These are phyloP conservation scores for Agrochola lychnidis DNA, from an alignment of 2,888 invertebrate species.

Conservation along the genomic window DNA sequence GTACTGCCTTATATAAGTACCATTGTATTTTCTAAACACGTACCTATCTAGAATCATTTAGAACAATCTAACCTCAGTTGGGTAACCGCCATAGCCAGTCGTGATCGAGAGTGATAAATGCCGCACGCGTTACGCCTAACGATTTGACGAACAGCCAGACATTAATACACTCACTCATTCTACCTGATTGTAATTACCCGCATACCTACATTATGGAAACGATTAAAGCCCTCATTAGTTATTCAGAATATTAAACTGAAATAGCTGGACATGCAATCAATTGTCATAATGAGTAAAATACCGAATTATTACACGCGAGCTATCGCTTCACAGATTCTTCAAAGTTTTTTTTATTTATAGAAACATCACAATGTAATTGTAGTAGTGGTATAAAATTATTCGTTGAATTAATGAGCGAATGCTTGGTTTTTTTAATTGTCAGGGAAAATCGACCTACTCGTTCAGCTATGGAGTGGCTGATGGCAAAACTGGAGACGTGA, in stretches of 20 bases:
- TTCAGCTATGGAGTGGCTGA: conserved; percentile 92
- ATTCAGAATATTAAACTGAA: conserved; percentile 86
- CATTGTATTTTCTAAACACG: conserved; percentile 43
- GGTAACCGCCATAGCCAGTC: conserved; percentile 64
- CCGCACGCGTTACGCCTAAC: conserved; percentile 71
- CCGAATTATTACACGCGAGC: conserved; percentile 84
- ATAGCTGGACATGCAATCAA: conserved; percentile 82
- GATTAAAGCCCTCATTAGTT: conserved; percentile 80
- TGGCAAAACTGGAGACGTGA: conserved; percentile 91
- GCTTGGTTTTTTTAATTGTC: conserved; percentile 72
- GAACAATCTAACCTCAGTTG: conserved; percentile 59
- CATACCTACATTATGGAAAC: conserved; percentile 84
- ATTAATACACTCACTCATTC: conserved; percentile 76
- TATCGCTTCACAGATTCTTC: conserved; percentile 82
- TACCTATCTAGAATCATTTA: conserved; percentile 44
- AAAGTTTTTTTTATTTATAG: conserved; percentile 69
- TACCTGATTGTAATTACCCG: conserved; percentile 76
- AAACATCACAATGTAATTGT: conserved; percentile 73
- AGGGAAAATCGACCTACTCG: conserved; percentile 91
- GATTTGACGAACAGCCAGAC: conserved; percentile 76
- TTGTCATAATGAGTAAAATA: conserved; percentile 84
- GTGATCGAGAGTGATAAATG: conserved; percentile 76
- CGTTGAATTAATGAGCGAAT: conserved; percentile 67
- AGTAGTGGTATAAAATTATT: conserved; percentile 68
- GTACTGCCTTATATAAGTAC: not conserved